Conservation (phyloP, 2,888 invertebrate species). For the Pseudanteris insignis region DNA sequence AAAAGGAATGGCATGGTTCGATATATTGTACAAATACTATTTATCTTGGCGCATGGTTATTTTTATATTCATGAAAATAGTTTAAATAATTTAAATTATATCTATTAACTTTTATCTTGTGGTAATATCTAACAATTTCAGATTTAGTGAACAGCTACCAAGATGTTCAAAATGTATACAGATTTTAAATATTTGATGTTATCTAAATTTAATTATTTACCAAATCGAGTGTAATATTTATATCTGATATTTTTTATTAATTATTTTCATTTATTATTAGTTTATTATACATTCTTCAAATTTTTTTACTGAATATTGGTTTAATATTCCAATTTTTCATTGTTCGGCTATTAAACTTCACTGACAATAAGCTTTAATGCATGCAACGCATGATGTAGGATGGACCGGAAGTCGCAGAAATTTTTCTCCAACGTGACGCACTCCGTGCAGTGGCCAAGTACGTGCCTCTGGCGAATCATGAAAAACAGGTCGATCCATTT, state of each 20-base stretch:
- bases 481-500: conserved; percentile 65
- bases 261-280: too few species aligned
- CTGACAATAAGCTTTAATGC: conserved; percentile 65
- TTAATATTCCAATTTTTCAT: conserved; percentile 51
- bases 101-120: conserved; percentile 2
- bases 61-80: conserved; percentile 31
- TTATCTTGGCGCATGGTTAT: conserved; percentile 42
- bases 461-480: conserved; percentile 65
- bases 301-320: too few species aligned
- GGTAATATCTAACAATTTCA: too few species aligned
- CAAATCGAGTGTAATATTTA: too few species aligned
- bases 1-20: conserved; percentile 46
- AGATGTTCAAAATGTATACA: too few species aligned
- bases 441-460: conserved; percentile 64
- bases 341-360: conserved; percentile 58
- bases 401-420: conserved; percentile 64
- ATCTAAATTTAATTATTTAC: too few species aligned
- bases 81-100: conserved; percentile 3
- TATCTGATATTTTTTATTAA: too few species aligned
- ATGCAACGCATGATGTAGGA: conserved; percentile 66
- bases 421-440: conserved; percentile 63
- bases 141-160: too few species aligned
- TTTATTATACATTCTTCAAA: too few species aligned
- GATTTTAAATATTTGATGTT: neutral
- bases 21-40: conserved; percentile 39